phyloP scores from a whole-genome alignment of 2,888 invertebrate genomes.

The Acleris cristana region DNA sequence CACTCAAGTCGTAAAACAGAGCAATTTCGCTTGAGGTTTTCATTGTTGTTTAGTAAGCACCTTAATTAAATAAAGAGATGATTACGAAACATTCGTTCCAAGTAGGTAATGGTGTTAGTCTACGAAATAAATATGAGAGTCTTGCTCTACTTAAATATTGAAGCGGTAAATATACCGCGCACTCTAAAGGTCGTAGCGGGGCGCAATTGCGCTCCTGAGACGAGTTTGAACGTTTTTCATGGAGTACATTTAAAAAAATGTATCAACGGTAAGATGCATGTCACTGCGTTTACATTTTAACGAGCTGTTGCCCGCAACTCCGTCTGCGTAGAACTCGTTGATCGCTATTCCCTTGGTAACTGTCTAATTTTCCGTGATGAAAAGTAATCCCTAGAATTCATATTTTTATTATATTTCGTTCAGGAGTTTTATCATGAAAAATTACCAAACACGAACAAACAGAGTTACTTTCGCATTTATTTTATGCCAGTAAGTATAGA shows the following conservation, averaged over 20 bases:
- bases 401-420: too few relatives aligned
- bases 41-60: neutral
- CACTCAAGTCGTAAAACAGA: slow-evolving; percentile 13
- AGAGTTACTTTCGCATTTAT: too few relatives aligned
- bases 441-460: too few relatives aligned
- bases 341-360: too few relatives aligned
- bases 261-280: too few relatives aligned
- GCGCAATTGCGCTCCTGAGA: slow-evolving; percentile 3
- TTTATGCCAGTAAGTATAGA: too few relatives aligned
- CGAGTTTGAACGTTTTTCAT: neutral
- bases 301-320: too few relatives aligned
- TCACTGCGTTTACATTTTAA: too few relatives aligned
- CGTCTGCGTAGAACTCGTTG: too few relatives aligned
- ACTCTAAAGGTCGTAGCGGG: neutral
- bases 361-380: too few relatives aligned
- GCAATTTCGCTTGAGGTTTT: slow-evolving; percentile 1
- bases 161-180: slow-evolving; percentile 8
- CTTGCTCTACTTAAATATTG: slow-evolving; percentile 8
- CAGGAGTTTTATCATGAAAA: too few relatives aligned
- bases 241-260: slow-evolving; percentile 1
- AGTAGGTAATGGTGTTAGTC: slow-evolving; percentile 6
- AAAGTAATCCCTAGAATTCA: too few relatives aligned
- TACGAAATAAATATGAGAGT: neutral
- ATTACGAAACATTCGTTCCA: slow-evolving; percentile 2
- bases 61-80: slow-evolving; percentile 7